Conservation (phyloP, 1,140 invertebrate species). For the Brachionus asplanchnoidis region DNA sequence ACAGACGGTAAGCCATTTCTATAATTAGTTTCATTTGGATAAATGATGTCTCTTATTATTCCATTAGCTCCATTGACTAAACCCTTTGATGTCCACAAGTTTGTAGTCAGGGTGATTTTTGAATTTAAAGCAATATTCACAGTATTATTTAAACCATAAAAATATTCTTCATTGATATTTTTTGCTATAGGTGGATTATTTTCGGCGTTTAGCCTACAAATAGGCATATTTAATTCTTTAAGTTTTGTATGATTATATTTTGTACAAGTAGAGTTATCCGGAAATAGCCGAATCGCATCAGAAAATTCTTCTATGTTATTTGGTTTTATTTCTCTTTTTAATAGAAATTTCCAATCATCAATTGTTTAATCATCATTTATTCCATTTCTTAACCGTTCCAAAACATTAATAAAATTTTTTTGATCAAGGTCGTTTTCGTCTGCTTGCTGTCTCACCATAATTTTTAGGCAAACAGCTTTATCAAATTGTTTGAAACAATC, state of each 20-base stretch:
- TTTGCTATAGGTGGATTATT: background rate
- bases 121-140: background rate
- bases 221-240: background rate
- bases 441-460: background rate
- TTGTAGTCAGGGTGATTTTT: background rate
- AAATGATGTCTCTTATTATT: background rate
- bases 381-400: background rate
- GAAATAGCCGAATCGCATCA: background rate
- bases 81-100: background rate
- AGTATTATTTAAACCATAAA: background rate
- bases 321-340: background rate
- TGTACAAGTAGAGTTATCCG: background rate
- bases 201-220: background rate
- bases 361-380: background rate
- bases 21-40: background rate
- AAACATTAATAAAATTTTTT: background rate
- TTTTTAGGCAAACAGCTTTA: background rate
- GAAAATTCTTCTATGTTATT: background rate
- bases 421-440: background rate
- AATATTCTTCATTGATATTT: background rate
- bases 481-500: background rate
- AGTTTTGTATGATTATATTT: background rate
- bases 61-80: background rate
- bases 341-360: background rate
- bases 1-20: background rate